Percentiles rank a stretch among this genome's conserved stretches.
phyloP scores from a whole-genome alignment of 2,797 vertebrate genomes.

The Falco biarmicus region DNA sequence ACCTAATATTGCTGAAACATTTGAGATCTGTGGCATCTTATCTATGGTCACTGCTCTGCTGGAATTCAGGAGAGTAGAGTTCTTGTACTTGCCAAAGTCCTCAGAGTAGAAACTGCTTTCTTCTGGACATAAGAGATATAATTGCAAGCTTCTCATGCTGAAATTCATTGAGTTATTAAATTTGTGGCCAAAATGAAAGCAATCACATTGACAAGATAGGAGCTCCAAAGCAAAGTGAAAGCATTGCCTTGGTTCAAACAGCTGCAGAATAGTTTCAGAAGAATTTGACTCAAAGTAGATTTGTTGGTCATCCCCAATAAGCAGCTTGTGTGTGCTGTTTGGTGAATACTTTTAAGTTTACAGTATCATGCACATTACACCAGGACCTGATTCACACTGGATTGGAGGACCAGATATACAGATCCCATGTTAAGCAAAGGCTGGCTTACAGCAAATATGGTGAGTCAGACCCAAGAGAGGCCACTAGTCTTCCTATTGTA shows the following conservation, averaged over 20 bases:
- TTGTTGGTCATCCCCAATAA: not conserved
- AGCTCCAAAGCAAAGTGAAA: not conserved
- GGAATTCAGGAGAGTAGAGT: slow-evolving; percentile 89
- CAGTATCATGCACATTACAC: not conserved
- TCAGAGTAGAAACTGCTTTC: not conserved
- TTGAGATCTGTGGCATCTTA: slow-evolving; percentile 73
- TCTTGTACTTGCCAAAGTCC: slow-evolving; percentile 71
- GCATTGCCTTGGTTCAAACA: not conserved
- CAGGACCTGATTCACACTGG: not conserved
- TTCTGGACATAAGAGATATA: slow-evolving; percentile 22
- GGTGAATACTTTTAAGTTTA: not conserved
- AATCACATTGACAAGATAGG: not conserved
- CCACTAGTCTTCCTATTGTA: not conserved
- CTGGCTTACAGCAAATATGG: not conserved
- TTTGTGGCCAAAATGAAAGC: not conserved
- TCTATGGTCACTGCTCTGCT: slow-evolving; percentile 82
- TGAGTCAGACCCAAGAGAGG: not conserved
- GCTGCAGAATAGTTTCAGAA: not conserved
- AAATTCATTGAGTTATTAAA: not conserved
- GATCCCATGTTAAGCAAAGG: not conserved
- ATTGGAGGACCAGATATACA: not conserved
- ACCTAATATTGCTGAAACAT: slow-evolving; percentile 87
- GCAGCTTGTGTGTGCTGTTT: not conserved
- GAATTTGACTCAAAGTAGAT: not conserved
- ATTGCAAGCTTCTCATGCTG: not conserved